Evolutionary conservation across 2,888 invertebrate species (phyloP).

Genomic region (Ophion costatus): DNA sequence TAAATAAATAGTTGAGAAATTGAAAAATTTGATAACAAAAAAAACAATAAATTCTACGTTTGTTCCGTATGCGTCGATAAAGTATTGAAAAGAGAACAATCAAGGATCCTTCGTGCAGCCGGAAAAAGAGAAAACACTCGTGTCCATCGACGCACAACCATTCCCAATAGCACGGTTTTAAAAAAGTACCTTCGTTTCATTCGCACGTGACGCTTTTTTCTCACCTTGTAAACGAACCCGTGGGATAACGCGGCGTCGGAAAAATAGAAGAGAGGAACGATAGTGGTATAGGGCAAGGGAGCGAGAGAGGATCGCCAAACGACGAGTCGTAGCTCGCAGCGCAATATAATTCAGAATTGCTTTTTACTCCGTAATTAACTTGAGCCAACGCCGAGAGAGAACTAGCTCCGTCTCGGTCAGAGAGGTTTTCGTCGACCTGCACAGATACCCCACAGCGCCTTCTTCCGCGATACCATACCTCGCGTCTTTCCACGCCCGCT

Average conservation of each 20-base stretch:
- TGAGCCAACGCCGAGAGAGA: slow-evolving; percentile 54
- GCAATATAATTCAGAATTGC: slow-evolving; percentile 64
- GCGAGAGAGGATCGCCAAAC: not conserved
- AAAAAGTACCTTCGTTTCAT: not conserved
- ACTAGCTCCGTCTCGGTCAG: slow-evolving; percentile 39
- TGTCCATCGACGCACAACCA: not conserved
- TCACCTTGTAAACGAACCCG: slow-evolving; percentile 1
- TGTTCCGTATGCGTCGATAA: not conserved
- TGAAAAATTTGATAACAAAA: not conserved
- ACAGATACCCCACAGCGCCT: slow-evolving; percentile 28
- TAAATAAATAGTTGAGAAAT: not conserved
- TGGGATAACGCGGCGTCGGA: slow-evolving; percentile 4
- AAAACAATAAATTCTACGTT: no score
- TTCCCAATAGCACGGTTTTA: not conserved
- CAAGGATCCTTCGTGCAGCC: not conserved
- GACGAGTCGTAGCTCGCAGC: slow-evolving; percentile 30
- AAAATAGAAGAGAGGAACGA: slow-evolving; percentile 21
- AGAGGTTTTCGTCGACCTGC: slow-evolving; percentile 18
- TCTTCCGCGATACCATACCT: slow-evolving; percentile 36
- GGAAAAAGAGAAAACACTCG: not conserved
- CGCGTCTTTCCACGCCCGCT: slow-evolving; percentile 42
- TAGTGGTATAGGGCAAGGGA: not conserved
- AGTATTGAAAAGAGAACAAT: not conserved
- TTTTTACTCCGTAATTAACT: slow-evolving; percentile 66
- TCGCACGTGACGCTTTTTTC: not conserved